Evolutionary conservation across 1,140 invertebrate genomes (phyloP).

Genomic region (Mercenaria mercenaria): DNA sequence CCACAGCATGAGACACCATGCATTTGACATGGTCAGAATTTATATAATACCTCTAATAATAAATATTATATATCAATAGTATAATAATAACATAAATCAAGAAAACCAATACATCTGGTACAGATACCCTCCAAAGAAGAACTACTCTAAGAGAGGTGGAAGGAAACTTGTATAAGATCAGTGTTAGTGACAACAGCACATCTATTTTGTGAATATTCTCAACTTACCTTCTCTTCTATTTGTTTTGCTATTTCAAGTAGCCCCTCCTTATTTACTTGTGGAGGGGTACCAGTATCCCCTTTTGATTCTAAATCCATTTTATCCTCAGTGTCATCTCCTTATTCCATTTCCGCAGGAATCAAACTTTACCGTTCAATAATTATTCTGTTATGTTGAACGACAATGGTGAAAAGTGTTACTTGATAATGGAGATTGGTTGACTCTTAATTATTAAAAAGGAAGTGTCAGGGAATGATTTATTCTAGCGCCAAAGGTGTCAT

Average conservation of each 20-base stretch:
- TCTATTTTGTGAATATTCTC: not conserved
- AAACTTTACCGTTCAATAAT: not conserved
- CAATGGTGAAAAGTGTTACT: not conserved
- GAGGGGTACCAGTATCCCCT: not conserved
- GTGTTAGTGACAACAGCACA: not conserved
- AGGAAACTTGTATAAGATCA: no score
- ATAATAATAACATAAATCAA: no score
- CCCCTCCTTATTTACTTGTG: not conserved
- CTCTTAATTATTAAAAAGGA: not conserved
- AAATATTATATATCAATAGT: no score
- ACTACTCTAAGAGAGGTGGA: no score
- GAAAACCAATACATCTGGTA: no score
- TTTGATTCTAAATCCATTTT: slow-evolving; percentile 9
- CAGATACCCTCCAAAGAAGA: no score
- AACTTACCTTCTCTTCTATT: slow-evolving; percentile 18
- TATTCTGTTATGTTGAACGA: not conserved
- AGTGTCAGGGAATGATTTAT: no score
- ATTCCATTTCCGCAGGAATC: not conserved
- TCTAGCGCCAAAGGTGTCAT: no score
- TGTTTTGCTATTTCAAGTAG: not conserved
- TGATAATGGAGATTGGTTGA: not conserved
- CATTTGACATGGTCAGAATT: no score
- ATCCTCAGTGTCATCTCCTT: not conserved
- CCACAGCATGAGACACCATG: no score
- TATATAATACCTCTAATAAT: no score